Evolutionary conservation across 2,113 vertebrate genomes (phyloP).

Genomic region (Atrichornis clamosus): DNA sequence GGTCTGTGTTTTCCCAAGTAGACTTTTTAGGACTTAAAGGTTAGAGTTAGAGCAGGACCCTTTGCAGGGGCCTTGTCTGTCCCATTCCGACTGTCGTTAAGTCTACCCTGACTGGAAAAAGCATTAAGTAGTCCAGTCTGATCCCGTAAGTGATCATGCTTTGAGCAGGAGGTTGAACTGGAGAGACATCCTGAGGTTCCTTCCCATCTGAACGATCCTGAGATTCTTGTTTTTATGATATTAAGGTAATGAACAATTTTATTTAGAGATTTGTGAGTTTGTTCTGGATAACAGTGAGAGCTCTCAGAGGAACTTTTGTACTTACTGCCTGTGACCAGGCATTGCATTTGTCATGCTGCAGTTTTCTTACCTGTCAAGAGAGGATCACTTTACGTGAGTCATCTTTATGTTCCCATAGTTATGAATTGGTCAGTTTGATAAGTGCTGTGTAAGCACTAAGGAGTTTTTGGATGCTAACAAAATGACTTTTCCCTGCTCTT

Average conservation of each 20-base stretch:
- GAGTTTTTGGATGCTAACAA: not conserved
- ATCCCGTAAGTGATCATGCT: not conserved
- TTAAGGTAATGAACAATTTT: not conserved
- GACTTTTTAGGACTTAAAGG: not conserved
- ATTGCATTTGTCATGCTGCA: not conserved
- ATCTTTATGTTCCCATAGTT: not conserved
- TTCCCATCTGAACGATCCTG: not conserved
- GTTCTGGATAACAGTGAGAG: not conserved
- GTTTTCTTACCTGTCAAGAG: not conserved
- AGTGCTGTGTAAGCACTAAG: not conserved
- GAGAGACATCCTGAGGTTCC: not conserved
- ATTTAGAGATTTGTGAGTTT: not conserved
- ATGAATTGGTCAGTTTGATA: not conserved
- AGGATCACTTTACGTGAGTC: not conserved
- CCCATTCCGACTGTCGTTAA: not conserved
- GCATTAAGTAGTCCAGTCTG: not conserved
- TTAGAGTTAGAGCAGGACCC: not conserved
- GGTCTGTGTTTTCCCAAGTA: not conserved
- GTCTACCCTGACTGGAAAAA: not conserved
- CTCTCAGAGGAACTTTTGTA: not conserved
- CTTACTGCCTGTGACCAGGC: not conserved
- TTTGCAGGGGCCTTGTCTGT: not conserved
- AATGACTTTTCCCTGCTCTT: not conserved
- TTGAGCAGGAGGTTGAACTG: not conserved
- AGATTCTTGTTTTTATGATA: rapidly evolving